phyloP scores from a whole-genome alignment of 2,888 invertebrate genomes.

The Pherbina coryleti region DNA sequence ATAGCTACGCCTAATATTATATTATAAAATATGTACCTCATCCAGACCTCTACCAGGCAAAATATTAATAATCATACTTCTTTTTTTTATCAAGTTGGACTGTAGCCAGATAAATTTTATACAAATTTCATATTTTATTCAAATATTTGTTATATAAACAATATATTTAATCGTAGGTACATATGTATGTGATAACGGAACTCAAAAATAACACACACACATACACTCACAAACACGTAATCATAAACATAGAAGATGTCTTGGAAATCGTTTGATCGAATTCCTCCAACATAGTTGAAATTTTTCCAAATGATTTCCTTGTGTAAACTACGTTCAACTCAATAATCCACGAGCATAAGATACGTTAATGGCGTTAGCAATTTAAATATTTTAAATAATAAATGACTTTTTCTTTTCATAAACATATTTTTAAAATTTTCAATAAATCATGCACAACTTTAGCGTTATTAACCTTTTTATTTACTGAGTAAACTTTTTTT shows the following conservation, averaged over 20 bases:
- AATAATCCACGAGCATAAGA: not conserved
- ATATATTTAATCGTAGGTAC: not conserved
- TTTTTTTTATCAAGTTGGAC: not conserved
- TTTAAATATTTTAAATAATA: not conserved
- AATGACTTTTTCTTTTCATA: not conserved
- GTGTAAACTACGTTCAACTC: no score
- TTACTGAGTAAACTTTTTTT: conserved; percentile 4
- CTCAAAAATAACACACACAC: not conserved
- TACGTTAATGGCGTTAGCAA: not conserved
- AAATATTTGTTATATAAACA: not conserved
- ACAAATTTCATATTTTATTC: not conserved
- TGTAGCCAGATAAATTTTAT: conserved; percentile 6
- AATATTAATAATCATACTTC: not conserved
- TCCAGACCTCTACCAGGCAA: no score
- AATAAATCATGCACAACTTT: conserved; percentile 38
- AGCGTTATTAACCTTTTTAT: conserved; percentile 14
- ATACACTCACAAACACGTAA: not conserved
- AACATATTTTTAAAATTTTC: not conserved
- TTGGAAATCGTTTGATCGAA: not conserved
- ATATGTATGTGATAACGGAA: not conserved
- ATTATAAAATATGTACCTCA: no score
- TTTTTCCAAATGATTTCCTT: no score
- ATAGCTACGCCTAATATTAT: no score
- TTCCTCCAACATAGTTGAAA: no score
- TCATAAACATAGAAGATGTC: not conserved